Evolutionary conservation across 2,113 vertebrate genomes (phyloP).

Genomic region (Herpetotheres cachinnans): DNA sequence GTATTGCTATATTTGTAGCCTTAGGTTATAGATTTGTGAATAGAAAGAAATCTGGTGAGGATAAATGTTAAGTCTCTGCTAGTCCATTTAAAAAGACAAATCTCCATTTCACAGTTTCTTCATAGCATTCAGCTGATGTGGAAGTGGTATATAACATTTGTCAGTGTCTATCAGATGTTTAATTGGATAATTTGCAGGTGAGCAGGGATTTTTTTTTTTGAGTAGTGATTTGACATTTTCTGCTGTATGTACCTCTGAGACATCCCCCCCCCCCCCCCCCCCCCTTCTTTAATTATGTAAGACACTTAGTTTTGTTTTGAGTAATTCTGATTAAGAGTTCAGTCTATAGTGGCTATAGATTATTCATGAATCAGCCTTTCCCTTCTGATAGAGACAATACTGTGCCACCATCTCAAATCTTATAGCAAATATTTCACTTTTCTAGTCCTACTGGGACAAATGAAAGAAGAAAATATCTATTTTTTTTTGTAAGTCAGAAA

Average conservation of each 20-base stretch:
- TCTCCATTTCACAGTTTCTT: neutral
- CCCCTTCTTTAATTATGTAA: neutral
- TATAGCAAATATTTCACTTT: conserved; percentile 2
- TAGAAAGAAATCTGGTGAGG: neutral
- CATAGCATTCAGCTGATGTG: neutral
- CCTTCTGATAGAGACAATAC: conserved; percentile 1
- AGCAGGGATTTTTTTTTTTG: neutral
- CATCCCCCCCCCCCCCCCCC: neutral
- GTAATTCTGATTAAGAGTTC: conserved; percentile 17
- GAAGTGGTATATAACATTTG: neutral
- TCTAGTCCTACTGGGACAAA: neutral
- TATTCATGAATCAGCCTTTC: conserved; percentile 36
- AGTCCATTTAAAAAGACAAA: neutral
- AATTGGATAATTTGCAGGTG: conserved; percentile 11
- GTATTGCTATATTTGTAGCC: neutral
- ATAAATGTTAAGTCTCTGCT: neutral
- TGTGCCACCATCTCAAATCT: neutral
- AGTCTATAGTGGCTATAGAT: neutral
- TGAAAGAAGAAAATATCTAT: conserved; percentile 19
- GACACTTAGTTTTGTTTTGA: conserved; percentile 16
- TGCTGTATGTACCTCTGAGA: neutral
- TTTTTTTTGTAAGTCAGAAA: neutral
- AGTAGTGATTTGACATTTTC: neutral
- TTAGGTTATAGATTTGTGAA: neutral
- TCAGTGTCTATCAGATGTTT: neutral